A percentile compares a stretch with the other conserved stretches of the same genome.
These are phyloP conservation scores for Micromesistius poutassou DNA, from an alignment of 2,797 vertebrate genomes.

Conservation along the genomic window DNA sequence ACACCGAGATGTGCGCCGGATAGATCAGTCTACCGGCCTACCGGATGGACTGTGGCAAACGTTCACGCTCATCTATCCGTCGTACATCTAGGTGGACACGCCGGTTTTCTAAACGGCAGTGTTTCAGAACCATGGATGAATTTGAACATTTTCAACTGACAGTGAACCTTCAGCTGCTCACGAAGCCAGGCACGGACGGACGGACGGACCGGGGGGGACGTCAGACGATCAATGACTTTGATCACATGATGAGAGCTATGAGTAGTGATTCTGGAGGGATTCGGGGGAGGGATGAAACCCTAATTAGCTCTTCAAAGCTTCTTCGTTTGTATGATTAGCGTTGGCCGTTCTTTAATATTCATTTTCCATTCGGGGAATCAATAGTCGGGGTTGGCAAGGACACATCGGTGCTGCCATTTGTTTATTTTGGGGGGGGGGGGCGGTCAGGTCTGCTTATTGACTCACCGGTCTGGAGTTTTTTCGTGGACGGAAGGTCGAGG, in stretches of 20 bases:
- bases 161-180: no score
- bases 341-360: background rate
- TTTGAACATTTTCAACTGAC: no score
- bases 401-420: background rate
- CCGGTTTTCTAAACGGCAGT: no score
- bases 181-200: no score
- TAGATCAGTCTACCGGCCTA: no score
- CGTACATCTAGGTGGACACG: no score
- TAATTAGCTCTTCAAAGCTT: constrained; percentile 10
- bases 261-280: background rate
- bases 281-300: constrained; percentile 3
- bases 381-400: background rate
- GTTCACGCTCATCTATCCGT: no score
- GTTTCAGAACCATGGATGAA: no score
- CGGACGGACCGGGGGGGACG: no score
- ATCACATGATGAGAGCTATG: background rate
- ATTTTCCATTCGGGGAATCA: background rate
- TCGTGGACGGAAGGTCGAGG: background rate
- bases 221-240: no score
- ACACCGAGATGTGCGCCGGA: no score
- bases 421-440: background rate
- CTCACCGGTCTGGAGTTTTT: background rate
- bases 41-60: no score
- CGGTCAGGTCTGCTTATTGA: background rate
- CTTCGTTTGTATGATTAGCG: background rate